These are phyloP conservation scores for Bilobella aurantiaca DNA, from an alignment of 1,140 invertebrate genomes.

Conservation along the genomic window DNA sequence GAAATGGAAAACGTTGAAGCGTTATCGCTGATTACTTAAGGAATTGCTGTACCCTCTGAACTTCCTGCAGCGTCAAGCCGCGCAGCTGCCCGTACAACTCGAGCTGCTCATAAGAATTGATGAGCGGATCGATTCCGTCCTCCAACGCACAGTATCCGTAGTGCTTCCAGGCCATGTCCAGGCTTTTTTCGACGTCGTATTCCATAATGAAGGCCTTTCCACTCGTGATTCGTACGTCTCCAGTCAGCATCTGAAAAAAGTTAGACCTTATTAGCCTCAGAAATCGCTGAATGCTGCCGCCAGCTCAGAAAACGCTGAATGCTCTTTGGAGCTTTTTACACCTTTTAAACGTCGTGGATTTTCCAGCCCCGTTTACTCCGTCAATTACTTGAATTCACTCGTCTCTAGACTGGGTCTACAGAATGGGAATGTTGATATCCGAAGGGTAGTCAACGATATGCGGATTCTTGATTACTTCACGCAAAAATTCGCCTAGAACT, in stretches of 20 bases:
- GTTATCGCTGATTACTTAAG: constrained; percentile 35
- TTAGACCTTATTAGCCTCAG: background rate
- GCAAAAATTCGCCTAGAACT: constrained; percentile 82
- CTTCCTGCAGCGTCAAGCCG: constrained; percentile 22
- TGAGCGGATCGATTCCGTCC: constrained; percentile 62
- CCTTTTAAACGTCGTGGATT: constrained; percentile 79
- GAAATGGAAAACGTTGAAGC: background rate
- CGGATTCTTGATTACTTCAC: constrained; percentile 75
- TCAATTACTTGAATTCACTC: constrained; percentile 58
- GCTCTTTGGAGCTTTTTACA: constrained; percentile 34
- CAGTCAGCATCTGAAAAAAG: constrained; percentile 53
- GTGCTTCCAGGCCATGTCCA: constrained; percentile 38
- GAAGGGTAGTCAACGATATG: constrained; percentile 67
- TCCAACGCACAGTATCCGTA: constrained; percentile 70
- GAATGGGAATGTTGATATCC: constrained; percentile 91
- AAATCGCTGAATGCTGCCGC: no score
- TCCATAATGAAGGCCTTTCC: constrained; percentile 45
- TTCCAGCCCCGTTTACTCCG: constrained; percentile 71
- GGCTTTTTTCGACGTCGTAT: constrained; percentile 33
- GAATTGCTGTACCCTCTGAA: background rate
- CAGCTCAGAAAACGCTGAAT: no score
- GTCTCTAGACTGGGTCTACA: constrained; percentile 75
- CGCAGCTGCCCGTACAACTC: constrained; percentile 26
- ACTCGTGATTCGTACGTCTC: constrained; percentile 49
- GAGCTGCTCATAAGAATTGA: constrained; percentile 38